Evolutionary conservation across 2,113 vertebrate species (phyloP).

Genomic region (pig (Sus scrofa)): T2T-Sscrofa CM000816.6:3047001-3047500

Average conservation of each 20-base stretch:
- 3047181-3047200: fast-evolving
- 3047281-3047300: not conserved
- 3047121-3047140: fast-evolving
- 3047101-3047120: fast-evolving
- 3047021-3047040: not conserved
- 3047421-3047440: no score
- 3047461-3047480: no score
- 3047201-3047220: not conserved
- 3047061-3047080: fast-evolving
- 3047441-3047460: no score
- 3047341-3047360: not conserved
- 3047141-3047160: no score
- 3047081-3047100: not conserved
- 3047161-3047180: not conserved
- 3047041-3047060: fast-evolving
- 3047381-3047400: no score
- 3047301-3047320: not conserved
- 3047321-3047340: not conserved
- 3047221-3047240: fast-evolving
- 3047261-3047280: not conserved
- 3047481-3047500: no score
- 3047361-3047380: not conserved
- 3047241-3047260: no score
- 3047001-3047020: fast-evolving
- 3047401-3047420: no score